Percentiles rank a stretch among this genome's conserved stretches.
Conservation (phyloP, 2,888 invertebrate species). For the Opisthograptis luteolata region DNA sequence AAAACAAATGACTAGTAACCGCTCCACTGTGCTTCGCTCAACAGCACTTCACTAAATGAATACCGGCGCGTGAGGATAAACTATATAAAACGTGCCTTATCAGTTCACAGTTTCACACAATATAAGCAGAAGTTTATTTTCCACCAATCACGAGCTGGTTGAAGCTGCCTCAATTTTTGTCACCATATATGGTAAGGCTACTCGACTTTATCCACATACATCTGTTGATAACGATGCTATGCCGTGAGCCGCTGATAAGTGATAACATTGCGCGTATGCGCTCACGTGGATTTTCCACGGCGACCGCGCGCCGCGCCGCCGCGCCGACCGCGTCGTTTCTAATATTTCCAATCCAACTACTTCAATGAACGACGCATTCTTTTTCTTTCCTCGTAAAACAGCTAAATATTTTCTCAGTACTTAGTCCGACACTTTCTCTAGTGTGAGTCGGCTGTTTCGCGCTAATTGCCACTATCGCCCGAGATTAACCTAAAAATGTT, state of each 20-base stretch:
- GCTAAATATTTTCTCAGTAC: slow-evolving; percentile 51
- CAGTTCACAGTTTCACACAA: slow-evolving; percentile 78
- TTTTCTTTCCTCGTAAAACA: slow-evolving; percentile 36
- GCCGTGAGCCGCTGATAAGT: slow-evolving; percentile 69
- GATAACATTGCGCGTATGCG: slow-evolving; percentile 41
- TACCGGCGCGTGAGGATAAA: slow-evolving; percentile 74
- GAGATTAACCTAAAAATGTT: slow-evolving; percentile 65
- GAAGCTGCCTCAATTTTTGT: slow-evolving; percentile 84
- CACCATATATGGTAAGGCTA: slow-evolving; percentile 91
- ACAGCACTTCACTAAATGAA: slow-evolving; percentile 75
- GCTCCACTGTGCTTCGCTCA: slow-evolving; percentile 68
- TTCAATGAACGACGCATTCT: slow-evolving; percentile 32
- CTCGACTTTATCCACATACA: slow-evolving; percentile 57
- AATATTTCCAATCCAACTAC: slow-evolving; percentile 26
- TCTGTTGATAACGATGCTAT: slow-evolving; percentile 62
- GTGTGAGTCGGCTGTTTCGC: slow-evolving; percentile 61
- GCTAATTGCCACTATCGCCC: slow-evolving; percentile 57
- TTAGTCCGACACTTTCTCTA: slow-evolving; percentile 65
- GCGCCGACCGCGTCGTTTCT: neutral
- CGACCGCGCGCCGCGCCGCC: slow-evolving; percentile 3
- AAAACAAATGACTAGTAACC: slow-evolving; percentile 68
- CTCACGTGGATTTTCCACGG: slow-evolving; percentile 41
- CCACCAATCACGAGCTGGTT: slow-evolving; percentile 87
- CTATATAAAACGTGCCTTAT: slow-evolving; percentile 83
- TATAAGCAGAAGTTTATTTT: slow-evolving; percentile 75